phyloP scores from a whole-genome alignment of 1,140 invertebrate genomes.

The Lepidotrigona ventralis region DNA sequence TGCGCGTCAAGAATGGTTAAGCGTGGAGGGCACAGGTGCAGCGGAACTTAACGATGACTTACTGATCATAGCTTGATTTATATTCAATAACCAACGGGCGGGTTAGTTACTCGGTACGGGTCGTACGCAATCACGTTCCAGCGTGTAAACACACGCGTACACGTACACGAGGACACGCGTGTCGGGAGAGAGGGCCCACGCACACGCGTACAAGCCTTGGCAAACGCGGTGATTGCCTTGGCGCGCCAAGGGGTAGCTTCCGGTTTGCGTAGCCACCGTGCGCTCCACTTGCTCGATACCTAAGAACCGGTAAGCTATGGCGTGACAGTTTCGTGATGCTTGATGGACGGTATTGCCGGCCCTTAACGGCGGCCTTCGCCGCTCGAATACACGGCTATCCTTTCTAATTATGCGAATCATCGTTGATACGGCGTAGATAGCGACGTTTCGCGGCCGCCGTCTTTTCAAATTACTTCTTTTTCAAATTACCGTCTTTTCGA shows the following conservation, averaged over 20 bases:
- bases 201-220: conserved; percentile 22
- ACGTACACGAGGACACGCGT: conserved; percentile 12
- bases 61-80: conserved; percentile 66
- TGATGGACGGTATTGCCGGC: neutral
- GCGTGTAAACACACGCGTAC: conserved; percentile 54
- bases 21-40: conserved; percentile 33
- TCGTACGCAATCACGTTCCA: conserved; percentile 57
- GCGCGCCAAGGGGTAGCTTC: conserved; percentile 42
- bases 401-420: neutral
- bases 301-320: neutral
- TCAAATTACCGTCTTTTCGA: too few species aligned
- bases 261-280: neutral
- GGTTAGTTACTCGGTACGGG: conserved; percentile 61
- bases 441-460: too few species aligned
- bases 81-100: conserved; percentile 67
- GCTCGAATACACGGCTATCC: neutral
- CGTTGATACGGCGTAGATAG: too few species aligned
- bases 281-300: conserved; percentile 3
- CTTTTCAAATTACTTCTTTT: too few species aligned
- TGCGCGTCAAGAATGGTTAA: conserved; percentile 35
- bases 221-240: conserved; percentile 63
- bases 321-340: conserved; percentile 9
- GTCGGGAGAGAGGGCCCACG: neutral
- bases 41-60: conserved; percentile 59
- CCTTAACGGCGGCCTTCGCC: neutral